Percentiles rank a stretch among this genome's conserved stretches.
Conservation (phyloP, 2,113 vertebrate genomes). For the Mormoops blainvillei region DNA sequence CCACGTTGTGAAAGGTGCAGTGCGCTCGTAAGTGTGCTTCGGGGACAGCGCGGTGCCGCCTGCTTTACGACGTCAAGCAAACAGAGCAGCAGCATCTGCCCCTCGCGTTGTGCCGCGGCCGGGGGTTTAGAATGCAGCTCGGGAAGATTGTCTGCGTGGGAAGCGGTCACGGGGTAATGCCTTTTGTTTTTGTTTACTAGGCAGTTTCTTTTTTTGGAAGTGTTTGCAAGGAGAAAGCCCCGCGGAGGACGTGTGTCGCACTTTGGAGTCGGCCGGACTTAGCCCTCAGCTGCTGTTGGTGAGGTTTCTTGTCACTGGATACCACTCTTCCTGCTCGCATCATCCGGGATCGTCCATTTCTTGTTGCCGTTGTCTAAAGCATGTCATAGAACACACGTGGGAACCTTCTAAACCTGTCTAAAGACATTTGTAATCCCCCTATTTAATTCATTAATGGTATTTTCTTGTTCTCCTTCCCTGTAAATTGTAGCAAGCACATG, state of each 20-base stretch:
- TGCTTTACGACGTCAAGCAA: not conserved
- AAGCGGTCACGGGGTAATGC: not conserved
- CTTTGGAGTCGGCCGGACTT: slow-evolving; percentile 87
- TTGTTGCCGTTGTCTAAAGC: not conserved
- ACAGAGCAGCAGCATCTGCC: not conserved
- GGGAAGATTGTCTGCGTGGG: not conserved
- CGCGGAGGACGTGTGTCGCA: slow-evolving; percentile 85
- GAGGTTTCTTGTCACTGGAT: slow-evolving; percentile 52
- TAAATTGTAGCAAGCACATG: not conserved
- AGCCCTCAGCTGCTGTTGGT: slow-evolving; percentile 94
- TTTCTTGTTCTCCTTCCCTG: not conserved
- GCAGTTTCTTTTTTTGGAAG: slow-evolving; percentile 95
- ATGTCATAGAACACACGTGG: not conserved
- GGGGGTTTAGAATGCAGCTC: not conserved
- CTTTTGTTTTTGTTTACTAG: slow-evolving; percentile 74
- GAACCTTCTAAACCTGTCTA: not conserved
- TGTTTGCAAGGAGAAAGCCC: slow-evolving; percentile 90
- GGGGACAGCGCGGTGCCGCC: not conserved
- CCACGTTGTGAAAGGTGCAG: fast-evolving
- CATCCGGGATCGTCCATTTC: not conserved
- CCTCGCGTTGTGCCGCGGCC: not conserved
- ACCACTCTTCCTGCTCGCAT: not conserved
- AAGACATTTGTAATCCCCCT: not conserved
- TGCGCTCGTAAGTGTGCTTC: not conserved
- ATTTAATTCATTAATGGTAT: not conserved